Conservation (phyloP, 2,888 invertebrate species). For the Sthenelais limicola region DNA sequence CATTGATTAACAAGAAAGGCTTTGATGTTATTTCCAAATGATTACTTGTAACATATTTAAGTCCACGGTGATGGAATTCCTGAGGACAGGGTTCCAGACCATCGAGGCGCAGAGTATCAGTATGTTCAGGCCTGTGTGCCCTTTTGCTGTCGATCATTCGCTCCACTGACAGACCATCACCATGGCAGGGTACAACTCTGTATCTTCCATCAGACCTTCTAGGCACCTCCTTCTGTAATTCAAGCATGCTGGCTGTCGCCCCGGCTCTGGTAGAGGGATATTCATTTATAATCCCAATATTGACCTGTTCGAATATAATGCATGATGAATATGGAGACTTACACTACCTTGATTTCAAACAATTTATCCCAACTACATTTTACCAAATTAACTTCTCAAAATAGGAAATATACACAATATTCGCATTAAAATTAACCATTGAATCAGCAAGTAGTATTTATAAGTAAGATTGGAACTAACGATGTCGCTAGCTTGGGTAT, state of each 20-base stretch:
- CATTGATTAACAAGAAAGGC: too few relatives aligned
- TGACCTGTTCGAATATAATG: too few relatives aligned
- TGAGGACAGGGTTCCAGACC: constrained; percentile 8
- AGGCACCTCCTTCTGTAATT: constrained; percentile 12
- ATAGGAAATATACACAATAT: too few relatives aligned
- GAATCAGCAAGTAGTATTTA: too few relatives aligned
- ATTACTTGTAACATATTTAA: constrained; percentile 35
- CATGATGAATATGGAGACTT: too few relatives aligned
- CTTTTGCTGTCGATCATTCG: constrained; percentile 10
- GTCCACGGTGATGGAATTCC: constrained; percentile 27
- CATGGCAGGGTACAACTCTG: constrained; percentile 17
- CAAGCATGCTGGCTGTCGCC: not conserved
- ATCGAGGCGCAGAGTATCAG: not conserved
- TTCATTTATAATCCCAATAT: constrained; percentile 11
- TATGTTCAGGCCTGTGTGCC: not conserved
- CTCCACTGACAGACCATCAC: constrained; percentile 27
- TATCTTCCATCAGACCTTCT: not conserved
- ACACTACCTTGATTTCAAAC: too few relatives aligned
- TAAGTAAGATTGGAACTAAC: too few relatives aligned
- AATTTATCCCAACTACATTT: too few relatives aligned
- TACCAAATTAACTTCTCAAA: too few relatives aligned
- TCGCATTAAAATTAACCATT: too few relatives aligned
- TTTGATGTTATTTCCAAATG: too few relatives aligned
- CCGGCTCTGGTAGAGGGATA: constrained; percentile 15
- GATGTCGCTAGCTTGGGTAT: too few relatives aligned